A percentile compares a stretch with the other conserved stretches of the same genome.
Conservation (phyloP, 2,888 invertebrate genomes). For the Tipula lateralis region DNA sequence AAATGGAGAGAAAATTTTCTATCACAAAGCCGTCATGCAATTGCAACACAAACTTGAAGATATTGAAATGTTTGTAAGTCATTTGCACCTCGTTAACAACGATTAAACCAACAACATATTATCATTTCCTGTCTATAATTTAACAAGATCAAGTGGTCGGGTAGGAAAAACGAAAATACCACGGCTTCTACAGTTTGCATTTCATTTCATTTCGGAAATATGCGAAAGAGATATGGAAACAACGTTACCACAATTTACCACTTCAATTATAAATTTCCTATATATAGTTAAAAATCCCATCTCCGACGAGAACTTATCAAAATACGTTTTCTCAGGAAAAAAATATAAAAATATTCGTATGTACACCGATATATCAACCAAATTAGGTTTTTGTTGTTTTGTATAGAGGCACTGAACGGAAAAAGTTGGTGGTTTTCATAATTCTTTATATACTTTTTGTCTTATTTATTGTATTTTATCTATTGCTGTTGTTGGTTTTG, state of each 20-base stretch:
- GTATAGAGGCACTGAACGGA: not conserved
- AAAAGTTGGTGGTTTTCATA: slow-evolving; percentile 5
- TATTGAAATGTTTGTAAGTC: too few relatives aligned
- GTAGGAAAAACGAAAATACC: not conserved
- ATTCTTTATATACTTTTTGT: not conserved
- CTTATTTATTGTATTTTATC: not conserved
- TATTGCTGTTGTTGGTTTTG: not conserved
- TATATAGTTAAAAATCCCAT: not conserved
- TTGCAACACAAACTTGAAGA: too few relatives aligned
- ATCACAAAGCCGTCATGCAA: too few relatives aligned
- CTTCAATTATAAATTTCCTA: slow-evolving; percentile 2
- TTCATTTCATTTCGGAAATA: not conserved
- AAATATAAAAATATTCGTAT: not conserved
- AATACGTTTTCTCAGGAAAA: not conserved
- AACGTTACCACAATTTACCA: not conserved
- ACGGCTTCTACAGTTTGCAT: not conserved
- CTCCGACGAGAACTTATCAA: slow-evolving; percentile 24
- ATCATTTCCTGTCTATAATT: too few relatives aligned
- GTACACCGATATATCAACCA: not conserved
- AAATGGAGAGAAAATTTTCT: too few relatives aligned
- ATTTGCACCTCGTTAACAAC: too few relatives aligned
- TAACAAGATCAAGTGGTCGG: too few relatives aligned
- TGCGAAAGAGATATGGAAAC: not conserved
- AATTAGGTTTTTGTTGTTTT: not conserved
- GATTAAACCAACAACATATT: too few relatives aligned